Base-by-base conservation (phyloP, 2,113 vertebrate species). In the Odontophorus gujanensis region DNA sequence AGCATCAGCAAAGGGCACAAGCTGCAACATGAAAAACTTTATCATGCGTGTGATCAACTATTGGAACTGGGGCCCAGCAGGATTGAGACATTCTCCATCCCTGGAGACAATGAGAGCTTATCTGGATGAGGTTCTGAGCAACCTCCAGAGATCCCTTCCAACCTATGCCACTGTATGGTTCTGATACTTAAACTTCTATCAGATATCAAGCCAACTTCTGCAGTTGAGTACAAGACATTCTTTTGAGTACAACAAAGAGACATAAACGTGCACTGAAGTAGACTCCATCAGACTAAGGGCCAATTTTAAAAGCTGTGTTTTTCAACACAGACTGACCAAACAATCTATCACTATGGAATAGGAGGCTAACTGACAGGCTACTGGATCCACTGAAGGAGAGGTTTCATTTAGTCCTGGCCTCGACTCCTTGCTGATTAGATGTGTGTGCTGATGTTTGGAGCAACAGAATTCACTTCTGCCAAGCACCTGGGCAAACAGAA, bases 241-340 rank as follows among this genome's bases (percentile, higher is more conserved):
- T 40, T 40, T 13, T 40, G 40, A 40, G 40, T 40, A 40, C 40
- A 40, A 40, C 12, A 11, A 40, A 40, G 40, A 40, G 40, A 40
- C 45, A 30, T 3, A 19, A 11, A 73, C 5, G 8, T 38, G 30
- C 45, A 32, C 30, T 69, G 58, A n/a, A 63, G 62, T 9, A n/a
- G 14, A 51, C 71, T 20, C 73, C 34, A 53, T 30, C 0, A 4
- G 32, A 57, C n/a, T 25, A 79, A 58, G 0, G 1, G 24, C 36
- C 63, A 57, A 43, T 10, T 61, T 55, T 13, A 67, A 45, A 42
- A 30, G 51, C 58, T 43, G 1, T 2, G 17, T 58, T 45, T 62
- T 20, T 40, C 45, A 38, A 25, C 4, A 25, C 5, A 65, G 75
- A 43, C 0, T 5, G n/a, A 63, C 15, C 61, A 42, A 34, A 57